Conservation (phyloP, 2,113 vertebrate genomes). For the Ginglymostoma cirratum region DNA sequence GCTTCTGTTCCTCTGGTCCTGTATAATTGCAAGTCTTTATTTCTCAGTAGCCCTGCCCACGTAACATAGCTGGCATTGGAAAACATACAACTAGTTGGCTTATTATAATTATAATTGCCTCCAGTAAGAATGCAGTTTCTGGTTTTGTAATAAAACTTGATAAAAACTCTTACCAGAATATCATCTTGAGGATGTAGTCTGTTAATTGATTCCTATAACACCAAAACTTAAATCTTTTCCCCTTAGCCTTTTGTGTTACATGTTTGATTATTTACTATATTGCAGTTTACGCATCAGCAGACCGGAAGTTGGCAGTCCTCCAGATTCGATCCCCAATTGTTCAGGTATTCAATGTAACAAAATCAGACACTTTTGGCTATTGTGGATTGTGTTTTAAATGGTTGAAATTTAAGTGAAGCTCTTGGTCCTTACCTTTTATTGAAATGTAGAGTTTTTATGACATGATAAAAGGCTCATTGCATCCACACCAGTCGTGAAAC, state of each 20-base stretch:
- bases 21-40: background rate
- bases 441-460: too few relatives aligned
- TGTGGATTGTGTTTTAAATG: background rate
- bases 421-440: background rate
- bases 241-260: background rate
- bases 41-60: background rate
- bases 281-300: constrained; percentile 73
- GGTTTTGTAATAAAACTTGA: background rate
- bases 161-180: background rate
- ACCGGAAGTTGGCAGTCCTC: constrained; percentile 74
- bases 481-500: too few relatives aligned
- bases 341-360: constrained; percentile 61
- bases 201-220: background rate
- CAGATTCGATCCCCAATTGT: constrained; percentile 85
- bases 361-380: background rate
- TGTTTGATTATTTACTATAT: constrained; percentile 39
- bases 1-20: background rate
- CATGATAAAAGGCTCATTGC: too few relatives aligned
- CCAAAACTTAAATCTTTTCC: background rate
- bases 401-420: background rate
- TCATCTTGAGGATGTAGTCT: background rate
- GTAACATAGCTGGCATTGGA: background rate
- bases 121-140: background rate
- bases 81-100: background rate
- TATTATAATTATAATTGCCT: background rate